Evolutionary conservation across 2,113 vertebrate species (phyloP), one percentile per base, ranked within the genome.

Genomic region (Sylvietta virens): DNA sequence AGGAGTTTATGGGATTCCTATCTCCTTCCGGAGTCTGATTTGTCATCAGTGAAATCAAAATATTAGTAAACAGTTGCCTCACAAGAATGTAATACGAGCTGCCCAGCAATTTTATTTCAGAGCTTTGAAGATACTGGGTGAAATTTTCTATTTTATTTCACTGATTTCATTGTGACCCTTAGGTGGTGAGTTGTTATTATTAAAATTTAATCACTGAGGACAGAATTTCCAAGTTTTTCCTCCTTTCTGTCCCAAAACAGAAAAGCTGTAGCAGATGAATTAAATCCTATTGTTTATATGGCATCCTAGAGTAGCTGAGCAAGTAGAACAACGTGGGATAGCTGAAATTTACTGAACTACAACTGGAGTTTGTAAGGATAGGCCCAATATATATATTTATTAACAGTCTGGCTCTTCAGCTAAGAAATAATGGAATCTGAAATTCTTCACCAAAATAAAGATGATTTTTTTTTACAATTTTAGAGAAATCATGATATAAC

Each of bases 401-500:
- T 73, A 66, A 77, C 28, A 92, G 15, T 30, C 14, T 81, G 73
- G 10, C 45, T 71, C 26, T 8, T 83, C 9, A 6, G 60, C 50
- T 94, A 78, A 94, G 57, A 92, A 81, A 90, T 74, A 84, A 92
- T 35, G 9, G 44, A 71, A 70, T 90, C 86, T 93, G 40, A 82
- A 81, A 72, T 73, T 97, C 76, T 81, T 62, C 76, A 42, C 24
- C 33, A 84, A 86, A 87, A 65, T 78, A 13, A 90, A 86, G 45
- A 42, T 64, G 5, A 67, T 65, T 73, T 94, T 65, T 73, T 94
- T 81, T 96, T 40, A 73, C 27, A 95, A 72, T 58, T 71, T 64
- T 87, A 85, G 65, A 91, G 33, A 80, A 95, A 92, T 79, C 30
- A 58, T 73, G 73, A 51, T 60, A 35, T 19, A 87, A 39, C 2